phyloP scores from a whole-genome alignment of 2,888 invertebrate genomes.

The Petrophora chlorosata region DNA sequence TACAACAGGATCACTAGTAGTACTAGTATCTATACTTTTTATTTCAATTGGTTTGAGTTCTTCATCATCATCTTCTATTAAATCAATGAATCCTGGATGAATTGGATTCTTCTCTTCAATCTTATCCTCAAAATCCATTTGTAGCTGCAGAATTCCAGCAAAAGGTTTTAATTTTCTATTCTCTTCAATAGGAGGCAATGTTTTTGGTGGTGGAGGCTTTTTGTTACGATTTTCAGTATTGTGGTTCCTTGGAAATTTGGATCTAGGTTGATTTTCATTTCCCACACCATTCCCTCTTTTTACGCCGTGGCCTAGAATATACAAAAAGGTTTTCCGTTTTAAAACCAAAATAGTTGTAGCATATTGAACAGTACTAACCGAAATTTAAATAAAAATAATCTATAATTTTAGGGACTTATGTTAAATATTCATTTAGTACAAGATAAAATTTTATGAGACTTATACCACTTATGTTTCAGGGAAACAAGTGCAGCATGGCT shows the following conservation, averaged over 20 bases:
- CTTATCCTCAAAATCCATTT: conserved; percentile 48
- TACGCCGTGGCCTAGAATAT: conserved; percentile 28
- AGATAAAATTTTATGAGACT: too few species aligned
- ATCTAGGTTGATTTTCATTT: conserved; percentile 32
- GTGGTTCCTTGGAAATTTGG: conserved; percentile 27
- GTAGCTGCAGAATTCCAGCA: conserved; percentile 70
- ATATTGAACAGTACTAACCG: too few species aligned
- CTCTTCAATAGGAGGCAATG: conserved; percentile 43
- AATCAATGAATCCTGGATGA: conserved; percentile 40
- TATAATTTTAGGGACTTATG: too few species aligned
- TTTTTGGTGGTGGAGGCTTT: conserved; percentile 34
- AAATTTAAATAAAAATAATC: too few species aligned
- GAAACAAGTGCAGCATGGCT: too few species aligned
- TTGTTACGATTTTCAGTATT: conserved; percentile 16
- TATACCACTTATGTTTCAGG: too few species aligned
- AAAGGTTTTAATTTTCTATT: conserved; percentile 72
- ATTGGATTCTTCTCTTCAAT: conserved; percentile 26
- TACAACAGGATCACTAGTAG: conserved; percentile 52
- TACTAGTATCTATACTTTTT: conserved; percentile 3
- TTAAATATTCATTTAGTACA: too few species aligned
- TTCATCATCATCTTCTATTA: conserved; percentile 70
- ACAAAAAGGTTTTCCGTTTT: neutral
- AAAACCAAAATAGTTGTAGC: too few species aligned
- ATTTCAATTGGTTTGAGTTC: neutral
- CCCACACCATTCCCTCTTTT: conserved; percentile 39